phyloP scores from a whole-genome alignment of 2,797 vertebrate genomes.

The Mormyrus hasselquistii region DNA sequence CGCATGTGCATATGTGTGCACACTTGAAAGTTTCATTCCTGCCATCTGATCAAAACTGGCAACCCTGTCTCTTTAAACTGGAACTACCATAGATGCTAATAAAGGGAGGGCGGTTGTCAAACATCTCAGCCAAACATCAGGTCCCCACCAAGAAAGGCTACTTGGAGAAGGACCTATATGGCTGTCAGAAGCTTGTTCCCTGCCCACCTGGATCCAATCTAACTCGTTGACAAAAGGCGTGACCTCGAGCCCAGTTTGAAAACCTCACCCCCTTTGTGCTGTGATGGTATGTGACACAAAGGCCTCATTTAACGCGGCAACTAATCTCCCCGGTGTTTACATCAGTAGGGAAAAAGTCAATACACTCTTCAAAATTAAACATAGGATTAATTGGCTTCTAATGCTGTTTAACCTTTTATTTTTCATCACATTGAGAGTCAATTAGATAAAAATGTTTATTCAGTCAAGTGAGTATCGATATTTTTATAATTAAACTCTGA shows the following conservation, averaged over 20 bases:
- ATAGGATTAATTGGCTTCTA: neutral
- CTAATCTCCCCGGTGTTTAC: neutral
- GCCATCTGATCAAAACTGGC: neutral
- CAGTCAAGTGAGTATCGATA: neutral
- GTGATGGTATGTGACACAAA: neutral
- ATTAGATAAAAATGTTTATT: conserved; percentile 6
- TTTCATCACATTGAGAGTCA: neutral
- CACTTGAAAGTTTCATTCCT: neutral
- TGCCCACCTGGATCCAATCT: neutral
- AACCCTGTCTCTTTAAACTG: neutral
- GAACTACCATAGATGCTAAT: neutral
- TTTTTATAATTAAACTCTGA: conserved; percentile 1
- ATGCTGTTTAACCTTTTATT: neutral
- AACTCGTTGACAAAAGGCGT: neutral
- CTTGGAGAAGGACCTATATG: neutral
- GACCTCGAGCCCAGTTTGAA: neutral
- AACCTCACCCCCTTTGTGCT: neutral
- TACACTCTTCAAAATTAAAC: neutral
- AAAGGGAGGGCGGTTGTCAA: too few relatives aligned
- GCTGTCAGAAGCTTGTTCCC: neutral
- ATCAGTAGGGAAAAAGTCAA: neutral
- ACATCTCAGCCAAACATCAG: neutral
- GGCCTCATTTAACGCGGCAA: neutral
- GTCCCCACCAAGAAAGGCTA: neutral
- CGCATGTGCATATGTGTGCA: neutral